phyloP scores from a whole-genome alignment of 1,140 invertebrate species.

The Hormaphis cornu region DNA sequence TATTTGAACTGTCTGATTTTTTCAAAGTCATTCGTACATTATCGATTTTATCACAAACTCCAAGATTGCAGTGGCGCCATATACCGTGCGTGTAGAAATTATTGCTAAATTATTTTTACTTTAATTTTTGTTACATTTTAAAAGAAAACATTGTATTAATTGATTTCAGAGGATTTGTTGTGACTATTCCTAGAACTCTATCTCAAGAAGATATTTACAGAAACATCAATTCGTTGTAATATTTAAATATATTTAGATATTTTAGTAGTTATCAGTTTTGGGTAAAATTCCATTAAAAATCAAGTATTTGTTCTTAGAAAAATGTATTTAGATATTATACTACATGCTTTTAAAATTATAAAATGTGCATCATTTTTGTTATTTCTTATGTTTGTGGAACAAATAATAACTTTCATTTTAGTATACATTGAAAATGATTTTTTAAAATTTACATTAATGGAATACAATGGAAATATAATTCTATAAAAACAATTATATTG shows the following conservation, averaged over 20 bases:
- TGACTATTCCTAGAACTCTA: conserved; percentile 52
- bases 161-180: conserved; percentile 62
- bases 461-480: no score
- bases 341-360: no score
- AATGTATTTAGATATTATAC: no score
- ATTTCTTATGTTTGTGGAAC: no score
- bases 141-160: background rate
- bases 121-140: background rate
- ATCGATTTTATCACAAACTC: conserved; percentile 73
- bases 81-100: conserved; percentile 56
- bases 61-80: conserved; percentile 53
- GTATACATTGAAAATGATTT: no score
- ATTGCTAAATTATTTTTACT: background rate
- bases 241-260: conserved; percentile 10
- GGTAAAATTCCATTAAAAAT: no score
- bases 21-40: conserved; percentile 81
- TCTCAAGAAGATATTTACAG: conserved; percentile 77
- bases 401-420: no score
- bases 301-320: no score
- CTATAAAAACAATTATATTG: no score
- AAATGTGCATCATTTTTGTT: no score
- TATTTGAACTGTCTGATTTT: conserved; percentile 91
- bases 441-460: no score
- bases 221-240: conserved; percentile 53
- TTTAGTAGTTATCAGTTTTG: background rate